A percentile compares a stretch with the other conserved stretches of the same genome.
Evolutionary conservation across 2,113 vertebrate species (phyloP).

Genomic region (Pterocles gutturalis): DNA sequence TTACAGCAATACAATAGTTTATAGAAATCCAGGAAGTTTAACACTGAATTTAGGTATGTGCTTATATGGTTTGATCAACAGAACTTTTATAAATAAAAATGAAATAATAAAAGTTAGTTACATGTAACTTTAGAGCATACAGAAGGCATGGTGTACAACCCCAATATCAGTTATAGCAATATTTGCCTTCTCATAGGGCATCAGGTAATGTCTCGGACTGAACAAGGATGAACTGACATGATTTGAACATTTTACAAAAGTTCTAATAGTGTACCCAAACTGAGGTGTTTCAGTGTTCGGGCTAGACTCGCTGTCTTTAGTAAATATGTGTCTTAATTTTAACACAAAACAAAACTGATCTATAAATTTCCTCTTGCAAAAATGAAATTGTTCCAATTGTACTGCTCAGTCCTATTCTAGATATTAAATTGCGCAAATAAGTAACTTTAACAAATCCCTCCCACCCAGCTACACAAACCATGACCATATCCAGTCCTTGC

Average conservation of each 20-base stretch:
- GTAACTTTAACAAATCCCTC: neutral
- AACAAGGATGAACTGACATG: neutral
- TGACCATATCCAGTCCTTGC: neutral
- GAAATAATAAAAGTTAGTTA: neutral
- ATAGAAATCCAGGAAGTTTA: neutral
- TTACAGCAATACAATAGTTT: neutral
- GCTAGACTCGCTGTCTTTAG: neutral
- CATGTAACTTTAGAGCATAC: neutral
- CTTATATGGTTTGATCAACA: neutral
- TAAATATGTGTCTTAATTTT: neutral
- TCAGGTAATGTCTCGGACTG: neutral
- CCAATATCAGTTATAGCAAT: neutral
- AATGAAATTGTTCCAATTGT: neutral
- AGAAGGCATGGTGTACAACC: neutral
- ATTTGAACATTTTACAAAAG: neutral
- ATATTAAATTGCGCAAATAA: neutral
- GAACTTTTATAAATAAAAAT: neutral
- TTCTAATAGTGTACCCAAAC: neutral
- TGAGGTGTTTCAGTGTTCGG: neutral
- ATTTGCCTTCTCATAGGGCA: neutral
- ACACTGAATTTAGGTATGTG: neutral
- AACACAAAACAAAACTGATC: neutral
- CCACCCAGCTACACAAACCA: neutral
- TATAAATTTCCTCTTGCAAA: neutral
- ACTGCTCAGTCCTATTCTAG: neutral